Percentiles rank a stretch among this genome's conserved stretches.
Conservation (phyloP, 2,888 invertebrate species). For the Pandemis heparana region DNA sequence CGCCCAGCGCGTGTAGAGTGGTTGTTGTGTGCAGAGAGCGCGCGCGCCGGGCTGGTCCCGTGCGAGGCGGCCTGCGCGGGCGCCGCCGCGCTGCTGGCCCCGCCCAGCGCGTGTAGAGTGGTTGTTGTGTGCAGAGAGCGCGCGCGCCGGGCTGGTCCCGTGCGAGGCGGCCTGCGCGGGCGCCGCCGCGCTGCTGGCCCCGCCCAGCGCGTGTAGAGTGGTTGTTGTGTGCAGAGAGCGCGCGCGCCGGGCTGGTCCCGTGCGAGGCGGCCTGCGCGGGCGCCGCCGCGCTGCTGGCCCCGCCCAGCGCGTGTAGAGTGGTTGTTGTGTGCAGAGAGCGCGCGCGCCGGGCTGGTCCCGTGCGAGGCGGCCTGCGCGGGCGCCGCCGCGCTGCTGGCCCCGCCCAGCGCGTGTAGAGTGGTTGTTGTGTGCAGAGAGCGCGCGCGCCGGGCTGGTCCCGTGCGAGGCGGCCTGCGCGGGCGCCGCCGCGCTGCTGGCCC, state of each 20-base stretch:
- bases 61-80: too few relatives aligned
- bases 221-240: background rate
- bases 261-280: too few relatives aligned
- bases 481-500: constrained; percentile 43
- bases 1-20: background rate
- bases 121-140: background rate
- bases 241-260: too few relatives aligned
- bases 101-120: background rate
- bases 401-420: constrained; percentile 51
- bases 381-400: constrained; percentile 43
- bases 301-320: constrained; percentile 4
- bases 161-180: too few relatives aligned
- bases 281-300: too few relatives aligned
- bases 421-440: background rate
- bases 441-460: background rate
- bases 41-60: too few relatives aligned
- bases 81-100: too few relatives aligned
- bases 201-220: constrained; percentile 9
- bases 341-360: background rate
- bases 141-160: too few relatives aligned
- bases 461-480: constrained; percentile 25
- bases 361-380: constrained; percentile 25
- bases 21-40: background rate
- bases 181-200: too few relatives aligned
- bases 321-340: background rate